Evolutionary conservation across 1,140 invertebrate species (phyloP).

Genomic region (Tetramorium parvispinum): DNA sequence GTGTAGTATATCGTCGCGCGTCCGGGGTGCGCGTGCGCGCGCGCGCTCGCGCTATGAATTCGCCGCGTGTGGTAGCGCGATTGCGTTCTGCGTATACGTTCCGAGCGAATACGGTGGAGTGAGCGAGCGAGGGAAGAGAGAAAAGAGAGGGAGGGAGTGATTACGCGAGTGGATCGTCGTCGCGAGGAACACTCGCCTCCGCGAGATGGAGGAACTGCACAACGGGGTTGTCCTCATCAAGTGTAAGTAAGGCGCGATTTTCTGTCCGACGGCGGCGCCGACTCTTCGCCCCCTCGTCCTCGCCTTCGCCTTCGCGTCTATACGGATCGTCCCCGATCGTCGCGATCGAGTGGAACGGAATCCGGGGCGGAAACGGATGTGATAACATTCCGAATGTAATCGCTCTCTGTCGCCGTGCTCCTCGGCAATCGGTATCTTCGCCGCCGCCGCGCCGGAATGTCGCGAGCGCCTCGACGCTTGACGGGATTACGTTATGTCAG

Average conservation of each 20-base stretch:
- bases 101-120: neutral
- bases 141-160: neutral
- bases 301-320: neutral
- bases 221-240: conserved; percentile 85
- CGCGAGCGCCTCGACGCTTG: neutral
- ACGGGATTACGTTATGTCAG: conserved; percentile 13
- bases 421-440: too few species aligned
- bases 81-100: conserved; percentile 29
- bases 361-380: neutral
- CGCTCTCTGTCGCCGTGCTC: neutral
- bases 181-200: conserved; percentile 62
- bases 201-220: conserved; percentile 83
- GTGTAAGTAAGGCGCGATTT: conserved; percentile 80
- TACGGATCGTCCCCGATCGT: too few species aligned
- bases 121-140: neutral
- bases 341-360: neutral
- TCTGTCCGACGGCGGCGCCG: neutral
- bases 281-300: neutral
- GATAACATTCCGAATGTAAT: neutral
- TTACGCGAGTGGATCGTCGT: conserved; percentile 43
- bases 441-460: neutral
- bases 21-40: conserved; percentile 28
- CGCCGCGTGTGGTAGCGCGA: conserved; percentile 18
- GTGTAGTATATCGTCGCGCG: neutral
- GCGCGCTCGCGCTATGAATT: neutral